phyloP scores from a whole-genome alignment of 2,113 vertebrate species.

The Gymnogyps californianus region DNA sequence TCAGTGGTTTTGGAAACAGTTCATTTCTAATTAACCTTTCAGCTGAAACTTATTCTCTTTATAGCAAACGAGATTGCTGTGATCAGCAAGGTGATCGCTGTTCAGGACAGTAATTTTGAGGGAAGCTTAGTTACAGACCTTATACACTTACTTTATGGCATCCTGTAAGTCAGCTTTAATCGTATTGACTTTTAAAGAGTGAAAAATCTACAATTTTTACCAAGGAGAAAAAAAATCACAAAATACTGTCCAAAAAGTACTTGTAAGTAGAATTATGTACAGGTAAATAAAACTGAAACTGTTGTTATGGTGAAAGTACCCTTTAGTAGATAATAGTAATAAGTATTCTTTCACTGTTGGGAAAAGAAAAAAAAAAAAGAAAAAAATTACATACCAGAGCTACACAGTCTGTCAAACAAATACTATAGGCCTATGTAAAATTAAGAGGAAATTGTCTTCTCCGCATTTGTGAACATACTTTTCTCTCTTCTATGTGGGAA shows the following conservation, averaged over 20 bases:
- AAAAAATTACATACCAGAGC: not conserved
- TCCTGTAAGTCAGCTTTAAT: not conserved
- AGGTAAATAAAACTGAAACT: not conserved
- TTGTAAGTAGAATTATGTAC: not conserved
- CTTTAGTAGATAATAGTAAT: not conserved
- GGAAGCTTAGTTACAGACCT: not conserved
- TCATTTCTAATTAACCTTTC: not conserved
- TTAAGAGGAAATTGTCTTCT: not conserved
- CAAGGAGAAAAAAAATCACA: not conserved
- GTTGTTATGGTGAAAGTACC: not conserved
- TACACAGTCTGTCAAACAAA: not conserved
- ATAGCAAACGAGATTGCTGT: not conserved
- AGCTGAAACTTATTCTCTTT: not conserved
- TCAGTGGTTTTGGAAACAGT: not conserved
- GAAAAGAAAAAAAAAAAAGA: not conserved
- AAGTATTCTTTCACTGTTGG: not conserved
- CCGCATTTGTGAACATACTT: not conserved
- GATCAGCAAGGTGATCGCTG: not conserved
- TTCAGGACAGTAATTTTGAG: not conserved
- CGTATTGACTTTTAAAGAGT: not conserved
- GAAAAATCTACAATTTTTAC: not conserved
- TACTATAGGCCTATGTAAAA: not conserved
- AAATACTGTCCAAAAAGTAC: not conserved
- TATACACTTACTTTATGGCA: not conserved
- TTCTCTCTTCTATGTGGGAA: not conserved